A percentile compares a stretch with the other conserved stretches of the same genome.
These are phyloP conservation scores for Syngnathus rostellatus DNA, from an alignment of 2,797 vertebrate species.

Conservation along the genomic window DNA sequence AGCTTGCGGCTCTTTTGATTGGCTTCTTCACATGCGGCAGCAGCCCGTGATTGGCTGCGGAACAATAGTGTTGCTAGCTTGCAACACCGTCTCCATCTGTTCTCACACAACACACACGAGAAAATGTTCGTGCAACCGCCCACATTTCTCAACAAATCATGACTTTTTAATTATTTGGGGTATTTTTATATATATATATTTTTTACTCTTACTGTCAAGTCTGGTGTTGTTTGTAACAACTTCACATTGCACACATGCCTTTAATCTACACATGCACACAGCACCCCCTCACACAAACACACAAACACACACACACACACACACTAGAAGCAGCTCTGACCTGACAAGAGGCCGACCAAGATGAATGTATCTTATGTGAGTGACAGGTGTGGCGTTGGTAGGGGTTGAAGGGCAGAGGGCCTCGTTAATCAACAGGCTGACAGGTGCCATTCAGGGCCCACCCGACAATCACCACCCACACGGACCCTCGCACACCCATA, in stretches of 20 bases:
- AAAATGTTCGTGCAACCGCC: background rate
- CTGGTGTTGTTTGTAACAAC: constrained; percentile 4
- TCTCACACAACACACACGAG: constrained; percentile 57
- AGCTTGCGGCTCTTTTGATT: constrained; percentile 76
- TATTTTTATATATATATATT: background rate
- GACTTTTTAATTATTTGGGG: background rate
- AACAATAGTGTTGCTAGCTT: constrained; percentile 71
- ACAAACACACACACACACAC: constrained; percentile 12
- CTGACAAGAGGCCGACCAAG: constrained; percentile 93
- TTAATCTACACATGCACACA: constrained; percentile 16
- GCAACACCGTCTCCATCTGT: constrained; percentile 88
- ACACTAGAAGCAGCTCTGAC: constrained; percentile 59
- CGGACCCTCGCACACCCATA: constrained; percentile 19
- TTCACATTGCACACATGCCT: background rate
- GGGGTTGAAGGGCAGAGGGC: constrained; percentile 86
- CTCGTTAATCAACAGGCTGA: constrained; percentile 98
- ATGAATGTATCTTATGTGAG: constrained; percentile 97
- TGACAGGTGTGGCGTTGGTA: constrained; percentile 75
- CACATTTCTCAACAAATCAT: background rate
- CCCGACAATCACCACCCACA: constrained; percentile 64
- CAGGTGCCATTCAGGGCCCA: constrained; percentile 95
- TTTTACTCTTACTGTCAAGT: background rate
- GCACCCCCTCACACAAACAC: constrained; percentile 35
- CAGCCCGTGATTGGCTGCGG: constrained; percentile 52
- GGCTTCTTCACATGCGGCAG: constrained; percentile 29